Evolutionary conservation across 2,113 vertebrate species (phyloP).

Genomic region (Todiramphus chloris): DNA sequence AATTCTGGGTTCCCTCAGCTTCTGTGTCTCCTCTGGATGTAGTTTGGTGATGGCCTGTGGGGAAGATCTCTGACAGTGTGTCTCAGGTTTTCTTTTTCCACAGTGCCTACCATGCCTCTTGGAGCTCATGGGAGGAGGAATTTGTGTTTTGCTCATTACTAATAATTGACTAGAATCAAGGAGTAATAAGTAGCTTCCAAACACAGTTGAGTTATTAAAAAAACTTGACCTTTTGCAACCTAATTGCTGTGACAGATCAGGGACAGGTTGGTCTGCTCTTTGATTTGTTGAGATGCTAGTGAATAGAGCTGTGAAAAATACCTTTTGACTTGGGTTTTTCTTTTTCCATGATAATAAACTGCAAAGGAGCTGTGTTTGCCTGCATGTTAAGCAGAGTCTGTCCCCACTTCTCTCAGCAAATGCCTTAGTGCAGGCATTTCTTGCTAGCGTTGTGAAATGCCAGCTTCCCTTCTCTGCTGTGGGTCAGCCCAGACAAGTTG

Average conservation of each 20-base stretch:
- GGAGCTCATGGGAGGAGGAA: not conserved
- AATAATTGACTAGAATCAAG: constrained; percentile 36
- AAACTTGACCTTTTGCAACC: constrained; percentile 45
- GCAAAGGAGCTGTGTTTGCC: not conserved
- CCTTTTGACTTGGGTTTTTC: not conserved
- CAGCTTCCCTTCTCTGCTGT: not conserved
- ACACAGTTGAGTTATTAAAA: constrained; percentile 7
- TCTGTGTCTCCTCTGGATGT: constrained; percentile 21
- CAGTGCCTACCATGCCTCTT: not conserved
- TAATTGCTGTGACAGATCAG: constrained; percentile 21
- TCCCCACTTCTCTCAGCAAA: not conserved
- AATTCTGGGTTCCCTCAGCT: not conserved
- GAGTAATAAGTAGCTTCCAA: constrained; percentile 46
- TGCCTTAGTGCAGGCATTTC: not conserved
- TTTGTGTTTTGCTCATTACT: constrained; percentile 28
- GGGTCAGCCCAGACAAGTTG: constrained; percentile 69
- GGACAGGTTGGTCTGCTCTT: constrained; percentile 27
- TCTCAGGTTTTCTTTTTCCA: not conserved
- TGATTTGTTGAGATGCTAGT: not conserved
- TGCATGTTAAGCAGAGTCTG: not conserved
- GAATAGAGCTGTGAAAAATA: not conserved
- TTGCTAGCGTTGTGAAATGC: not conserved
- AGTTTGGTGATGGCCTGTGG: not conserved
- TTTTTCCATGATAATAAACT: not conserved
- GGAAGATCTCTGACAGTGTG: not conserved